These are phyloP conservation scores for Zaprionus camerounensis DNA, from an alignment of 1,140 invertebrate species.

Conservation along the genomic window DNA sequence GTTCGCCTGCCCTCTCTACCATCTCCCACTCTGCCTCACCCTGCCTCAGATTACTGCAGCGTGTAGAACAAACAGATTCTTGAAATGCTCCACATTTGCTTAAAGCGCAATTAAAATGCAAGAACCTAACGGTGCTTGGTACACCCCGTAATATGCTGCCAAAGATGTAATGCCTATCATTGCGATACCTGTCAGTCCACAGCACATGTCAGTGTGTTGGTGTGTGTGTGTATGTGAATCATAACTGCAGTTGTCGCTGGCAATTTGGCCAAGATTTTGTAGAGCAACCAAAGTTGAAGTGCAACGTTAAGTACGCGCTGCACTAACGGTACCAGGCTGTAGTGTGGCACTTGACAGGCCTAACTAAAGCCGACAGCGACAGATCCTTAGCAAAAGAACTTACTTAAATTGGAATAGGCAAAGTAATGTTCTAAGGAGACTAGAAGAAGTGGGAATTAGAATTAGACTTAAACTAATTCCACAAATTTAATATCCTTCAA, in stretches of 20 bases:
- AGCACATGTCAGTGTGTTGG: neutral
- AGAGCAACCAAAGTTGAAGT: slow-evolving; percentile 15
- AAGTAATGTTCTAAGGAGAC: neutral
- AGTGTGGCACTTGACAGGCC: neutral
- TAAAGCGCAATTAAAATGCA: slow-evolving; percentile 45
- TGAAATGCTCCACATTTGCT: slow-evolving; percentile 49
- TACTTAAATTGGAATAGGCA: neutral
- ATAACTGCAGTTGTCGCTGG: slow-evolving; percentile 11
- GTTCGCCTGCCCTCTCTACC: neutral
- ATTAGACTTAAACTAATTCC: too few relatives aligned
- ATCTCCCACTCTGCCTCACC: neutral
- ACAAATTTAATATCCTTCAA: too few relatives aligned
- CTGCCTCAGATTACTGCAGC: slow-evolving; percentile 5
- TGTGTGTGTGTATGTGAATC: neutral
- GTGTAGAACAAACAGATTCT: slow-evolving; percentile 20
- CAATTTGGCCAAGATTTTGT: slow-evolving; percentile 27
- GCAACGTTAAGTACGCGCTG: neutral
- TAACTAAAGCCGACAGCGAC: slow-evolving; percentile 2
- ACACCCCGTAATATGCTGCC: slow-evolving; percentile 25
- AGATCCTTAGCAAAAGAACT: neutral
- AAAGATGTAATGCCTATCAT: slow-evolving; percentile 38
- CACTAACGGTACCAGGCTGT: neutral
- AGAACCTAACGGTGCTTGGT: slow-evolving; percentile 37
- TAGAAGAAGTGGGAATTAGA: neutral
- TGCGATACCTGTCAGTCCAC: neutral